These are phyloP conservation scores for Drosophila ezoana DNA, from an alignment of 2,888 invertebrate species.

Conservation along the genomic window DNA sequence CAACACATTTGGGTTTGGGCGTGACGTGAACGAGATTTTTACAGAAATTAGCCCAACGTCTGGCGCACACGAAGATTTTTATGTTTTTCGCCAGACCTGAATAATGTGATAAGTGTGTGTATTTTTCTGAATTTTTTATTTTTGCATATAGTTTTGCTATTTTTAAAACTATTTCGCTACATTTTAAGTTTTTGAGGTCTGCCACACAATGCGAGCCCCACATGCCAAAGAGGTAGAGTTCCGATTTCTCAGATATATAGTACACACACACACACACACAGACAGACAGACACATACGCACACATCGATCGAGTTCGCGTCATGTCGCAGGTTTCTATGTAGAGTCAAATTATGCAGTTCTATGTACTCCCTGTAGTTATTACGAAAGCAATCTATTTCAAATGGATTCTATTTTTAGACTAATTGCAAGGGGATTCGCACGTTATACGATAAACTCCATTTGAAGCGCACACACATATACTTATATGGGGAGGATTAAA, in stretches of 20 bases:
- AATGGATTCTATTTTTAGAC: constrained; percentile 62
- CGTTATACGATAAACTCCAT: constrained; percentile 47
- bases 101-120: constrained; percentile 41
- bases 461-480: constrained; percentile 30
- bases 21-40: constrained; percentile 34
- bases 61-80: constrained; percentile 27
- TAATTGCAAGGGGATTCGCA: constrained; percentile 44
- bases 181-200: constrained; percentile 39
- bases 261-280: constrained; percentile 6
- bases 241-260: constrained; percentile 50
- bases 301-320: constrained; percentile 33
- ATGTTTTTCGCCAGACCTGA: constrained; percentile 31
- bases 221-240: constrained; percentile 46
- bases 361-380: constrained; percentile 37
- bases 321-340: constrained; percentile 20
- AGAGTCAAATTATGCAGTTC: constrained; percentile 23
- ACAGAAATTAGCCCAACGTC: constrained; percentile 30
- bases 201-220: constrained; percentile 10
- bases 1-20: constrained; percentile 5
- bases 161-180: constrained; percentile 67
- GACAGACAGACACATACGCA: neutral
- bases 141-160: constrained; percentile 68
- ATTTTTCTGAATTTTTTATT: constrained; percentile 28
- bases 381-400: constrained; percentile 66
- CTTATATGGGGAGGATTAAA: constrained; percentile 11